phyloP scores from a whole-genome alignment of 2,888 invertebrate species.

The Sialis lutaria region DNA sequence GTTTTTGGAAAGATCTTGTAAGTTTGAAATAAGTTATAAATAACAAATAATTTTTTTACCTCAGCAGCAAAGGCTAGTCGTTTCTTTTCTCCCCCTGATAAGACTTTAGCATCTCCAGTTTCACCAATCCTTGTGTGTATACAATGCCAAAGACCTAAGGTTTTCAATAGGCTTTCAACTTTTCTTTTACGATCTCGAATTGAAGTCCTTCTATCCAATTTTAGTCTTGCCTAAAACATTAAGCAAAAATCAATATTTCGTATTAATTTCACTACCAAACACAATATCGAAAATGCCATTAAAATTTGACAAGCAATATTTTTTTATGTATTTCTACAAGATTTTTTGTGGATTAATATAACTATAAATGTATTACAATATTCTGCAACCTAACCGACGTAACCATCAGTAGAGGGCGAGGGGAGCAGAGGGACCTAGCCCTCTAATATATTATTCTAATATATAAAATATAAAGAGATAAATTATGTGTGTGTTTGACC shows the following conservation, averaged over 20 bases:
- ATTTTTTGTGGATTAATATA: no score
- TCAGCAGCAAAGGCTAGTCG: slow-evolving; percentile 86
- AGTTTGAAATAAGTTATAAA: not conserved
- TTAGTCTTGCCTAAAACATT: slow-evolving; percentile 48
- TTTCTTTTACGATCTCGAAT: slow-evolving; percentile 40
- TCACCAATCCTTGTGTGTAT: slow-evolving; percentile 64
- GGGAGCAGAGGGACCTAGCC: no score
- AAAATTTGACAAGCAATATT: not conserved
- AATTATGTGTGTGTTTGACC: no score
- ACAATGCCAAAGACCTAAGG: slow-evolving; percentile 53
- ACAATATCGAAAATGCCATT: not conserved
- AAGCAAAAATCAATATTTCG: slow-evolving; percentile 2
- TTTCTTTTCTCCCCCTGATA: slow-evolving; percentile 90
- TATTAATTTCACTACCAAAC: not conserved
- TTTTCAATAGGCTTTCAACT: slow-evolving; percentile 50
- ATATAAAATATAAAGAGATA: no score
- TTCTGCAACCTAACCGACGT: no score
- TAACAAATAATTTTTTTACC: slow-evolving; percentile 26
- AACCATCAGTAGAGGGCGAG: no score
- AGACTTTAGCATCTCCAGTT: slow-evolving; percentile 52
- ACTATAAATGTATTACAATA: no score
- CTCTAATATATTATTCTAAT: no score
- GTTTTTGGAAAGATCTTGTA: not conserved
- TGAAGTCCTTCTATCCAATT: slow-evolving; percentile 52
- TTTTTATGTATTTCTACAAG: no score